Percentiles rank a stretch among this genome's conserved stretches.
These are phyloP conservation scores for Ianthella basta DNA, from an alignment of 37 sponge, comb jelly and placozoan species.

Conservation along the genomic window DNA sequence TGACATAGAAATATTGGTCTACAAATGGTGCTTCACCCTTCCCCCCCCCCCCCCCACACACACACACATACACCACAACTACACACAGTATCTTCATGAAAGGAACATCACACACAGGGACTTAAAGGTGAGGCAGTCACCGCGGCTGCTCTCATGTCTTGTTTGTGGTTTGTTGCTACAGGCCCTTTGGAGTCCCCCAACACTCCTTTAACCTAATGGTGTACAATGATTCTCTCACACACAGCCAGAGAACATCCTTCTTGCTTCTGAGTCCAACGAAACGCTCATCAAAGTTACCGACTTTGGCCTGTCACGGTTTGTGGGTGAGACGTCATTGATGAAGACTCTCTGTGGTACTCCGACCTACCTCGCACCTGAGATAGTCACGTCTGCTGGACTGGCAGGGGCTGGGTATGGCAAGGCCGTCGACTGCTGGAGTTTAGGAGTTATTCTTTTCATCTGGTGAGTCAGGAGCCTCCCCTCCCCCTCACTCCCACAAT, in stretches of 20 bases:
- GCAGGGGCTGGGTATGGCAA: slow-evolving; percentile 70
- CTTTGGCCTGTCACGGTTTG: slow-evolving; percentile 89
- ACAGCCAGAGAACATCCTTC: slow-evolving; percentile 90
- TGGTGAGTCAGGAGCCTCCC: slow-evolving; percentile 3
- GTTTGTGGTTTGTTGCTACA: too few relatives aligned
- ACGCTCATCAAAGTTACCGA: slow-evolving; percentile 92
- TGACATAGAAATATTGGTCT: too few relatives aligned
- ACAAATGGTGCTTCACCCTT: too few relatives aligned
- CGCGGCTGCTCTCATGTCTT: background rate
- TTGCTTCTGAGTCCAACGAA: slow-evolving; percentile 60
- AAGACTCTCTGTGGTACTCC: slow-evolving; percentile 96
- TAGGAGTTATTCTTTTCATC: slow-evolving; percentile 92
- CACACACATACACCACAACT: background rate
- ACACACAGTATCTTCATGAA: slow-evolving; percentile 79
- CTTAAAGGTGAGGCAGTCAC: slow-evolving; percentile 83
- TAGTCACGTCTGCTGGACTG: slow-evolving; percentile 30
- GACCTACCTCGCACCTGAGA: slow-evolving; percentile 91
- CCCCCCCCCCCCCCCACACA: background rate
- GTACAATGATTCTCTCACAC: background rate
- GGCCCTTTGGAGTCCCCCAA: too few relatives aligned
- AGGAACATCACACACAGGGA: slow-evolving; percentile 91
- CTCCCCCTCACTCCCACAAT: too few relatives aligned
- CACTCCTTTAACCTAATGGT: background rate
- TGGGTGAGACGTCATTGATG: slow-evolving; percentile 93
- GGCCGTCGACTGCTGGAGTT: slow-evolving; percentile 93